Evolutionary conservation across 2,113 vertebrate species (phyloP).

Genomic region (Sigmodon hispidus): DNA sequence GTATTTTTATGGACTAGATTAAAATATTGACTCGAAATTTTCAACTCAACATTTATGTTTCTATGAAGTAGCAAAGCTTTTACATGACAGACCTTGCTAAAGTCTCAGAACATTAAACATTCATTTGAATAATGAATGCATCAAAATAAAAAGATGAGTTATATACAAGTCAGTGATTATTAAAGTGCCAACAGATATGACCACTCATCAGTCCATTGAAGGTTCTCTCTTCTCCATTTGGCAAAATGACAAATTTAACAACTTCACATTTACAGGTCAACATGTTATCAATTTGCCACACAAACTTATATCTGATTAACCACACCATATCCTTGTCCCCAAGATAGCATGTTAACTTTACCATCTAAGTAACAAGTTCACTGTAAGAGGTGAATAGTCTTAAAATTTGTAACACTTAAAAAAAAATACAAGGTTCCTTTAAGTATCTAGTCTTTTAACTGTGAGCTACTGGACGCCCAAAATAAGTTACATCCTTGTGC

Average conservation of each 20-base stretch:
- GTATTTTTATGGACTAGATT: background rate
- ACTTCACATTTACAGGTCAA: background rate
- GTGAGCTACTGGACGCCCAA: background rate
- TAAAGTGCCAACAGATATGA: background rate
- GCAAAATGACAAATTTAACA: background rate
- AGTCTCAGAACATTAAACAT: background rate
- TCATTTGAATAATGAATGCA: background rate
- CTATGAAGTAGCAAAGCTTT: background rate
- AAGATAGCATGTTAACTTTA: background rate
- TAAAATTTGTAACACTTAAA: background rate
- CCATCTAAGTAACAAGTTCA: background rate
- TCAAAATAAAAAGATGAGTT: background rate
- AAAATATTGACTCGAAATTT: background rate
- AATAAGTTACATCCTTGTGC: background rate
- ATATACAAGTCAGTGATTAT: background rate
- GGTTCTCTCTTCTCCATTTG: background rate
- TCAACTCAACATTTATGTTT: background rate
- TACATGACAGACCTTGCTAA: background rate
- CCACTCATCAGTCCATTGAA: background rate
- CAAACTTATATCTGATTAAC: background rate
- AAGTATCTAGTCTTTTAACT: no score
- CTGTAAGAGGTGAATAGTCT: background rate
- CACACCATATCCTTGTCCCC: background rate
- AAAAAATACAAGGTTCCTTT: accelerated
- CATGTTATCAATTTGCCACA: background rate